These are phyloP conservation scores for Panonychus citri DNA, from an alignment of 1,140 invertebrate species.

Conservation along the genomic window DNA sequence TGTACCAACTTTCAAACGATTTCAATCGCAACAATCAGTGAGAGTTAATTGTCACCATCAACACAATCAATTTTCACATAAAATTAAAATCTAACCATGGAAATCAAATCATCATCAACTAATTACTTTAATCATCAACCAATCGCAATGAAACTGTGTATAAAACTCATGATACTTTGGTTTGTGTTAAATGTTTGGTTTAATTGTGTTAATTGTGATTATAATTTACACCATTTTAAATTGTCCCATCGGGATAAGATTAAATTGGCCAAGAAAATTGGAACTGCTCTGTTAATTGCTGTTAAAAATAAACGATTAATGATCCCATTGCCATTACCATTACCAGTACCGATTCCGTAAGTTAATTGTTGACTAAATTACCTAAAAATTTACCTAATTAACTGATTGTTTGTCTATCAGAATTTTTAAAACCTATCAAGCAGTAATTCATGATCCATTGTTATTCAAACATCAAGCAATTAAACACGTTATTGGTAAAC, in stretches of 20 bases:
- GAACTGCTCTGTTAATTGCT: not conserved
- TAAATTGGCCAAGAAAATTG: not conserved
- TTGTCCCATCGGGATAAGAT: not conserved
- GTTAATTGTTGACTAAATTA: not conserved
- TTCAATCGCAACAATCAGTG: too few species aligned
- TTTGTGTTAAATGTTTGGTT: too few species aligned
- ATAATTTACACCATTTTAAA: too few species aligned
- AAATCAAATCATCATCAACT: too few species aligned
- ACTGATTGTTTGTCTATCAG: not conserved
- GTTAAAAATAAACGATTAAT: not conserved
- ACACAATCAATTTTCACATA: too few species aligned
- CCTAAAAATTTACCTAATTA: not conserved
- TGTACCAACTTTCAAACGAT: too few species aligned
- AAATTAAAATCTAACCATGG: too few species aligned
- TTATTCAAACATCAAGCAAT: not conserved
- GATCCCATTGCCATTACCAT: not conserved
- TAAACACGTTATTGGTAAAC: not conserved
- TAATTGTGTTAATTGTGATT: too few species aligned
- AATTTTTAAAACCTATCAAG: not conserved
- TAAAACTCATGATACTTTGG: too few species aligned
- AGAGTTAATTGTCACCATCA: too few species aligned
- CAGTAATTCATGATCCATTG: not conserved
- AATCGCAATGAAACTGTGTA: too few species aligned
- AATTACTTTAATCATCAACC: too few species aligned
- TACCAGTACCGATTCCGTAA: not conserved